These are phyloP conservation scores for Paratilapia polleni DNA, from an alignment of 2,113 vertebrate genomes.

Conservation along the genomic window DNA sequence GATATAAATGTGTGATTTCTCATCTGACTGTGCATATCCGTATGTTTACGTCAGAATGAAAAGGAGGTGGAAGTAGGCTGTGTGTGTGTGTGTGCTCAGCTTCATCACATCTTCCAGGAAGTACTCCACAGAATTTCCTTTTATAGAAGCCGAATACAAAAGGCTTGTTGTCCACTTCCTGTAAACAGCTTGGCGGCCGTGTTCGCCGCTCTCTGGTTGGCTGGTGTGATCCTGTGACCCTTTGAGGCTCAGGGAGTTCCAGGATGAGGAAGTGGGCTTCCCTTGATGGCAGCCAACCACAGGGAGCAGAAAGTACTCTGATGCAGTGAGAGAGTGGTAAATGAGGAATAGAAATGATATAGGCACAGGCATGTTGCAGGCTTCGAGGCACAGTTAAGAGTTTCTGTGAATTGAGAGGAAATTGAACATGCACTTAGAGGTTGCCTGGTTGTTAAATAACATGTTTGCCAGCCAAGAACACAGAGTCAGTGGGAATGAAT, in stretches of 20 bases:
- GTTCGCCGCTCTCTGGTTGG: constrained; percentile 56
- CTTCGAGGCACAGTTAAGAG: not conserved
- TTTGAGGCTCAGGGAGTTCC: constrained; percentile 63
- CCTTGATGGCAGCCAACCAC: constrained; percentile 39
- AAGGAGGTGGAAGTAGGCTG: not conserved
- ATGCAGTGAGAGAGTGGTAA: constrained; percentile 3
- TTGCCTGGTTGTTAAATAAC: not conserved
- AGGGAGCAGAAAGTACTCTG: constrained; percentile 62
- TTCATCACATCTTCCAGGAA: constrained; percentile 78
- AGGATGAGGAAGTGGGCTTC: constrained; percentile 77
- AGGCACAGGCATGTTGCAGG: not conserved
- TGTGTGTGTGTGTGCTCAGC: not conserved
- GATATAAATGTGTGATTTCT: constrained; percentile 1
- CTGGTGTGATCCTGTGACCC: constrained; percentile 38
- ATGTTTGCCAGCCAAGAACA: not conserved
- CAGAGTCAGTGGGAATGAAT: not conserved
- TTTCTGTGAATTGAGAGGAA: not conserved
- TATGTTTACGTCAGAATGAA: constrained; percentile 40
- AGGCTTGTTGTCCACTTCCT: constrained; percentile 80
- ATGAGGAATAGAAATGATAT: constrained; percentile 51
- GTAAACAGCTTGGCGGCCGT: constrained; percentile 77
- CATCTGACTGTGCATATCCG: not conserved
- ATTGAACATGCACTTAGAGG: not conserved
- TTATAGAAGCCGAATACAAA: constrained; percentile 83
- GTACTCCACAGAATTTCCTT: constrained; percentile 80